Percentiles rank a stretch among this genome's conserved stretches.
Evolutionary conservation across 2,113 vertebrate species (phyloP).

Genomic region (Grantiella picta): DNA sequence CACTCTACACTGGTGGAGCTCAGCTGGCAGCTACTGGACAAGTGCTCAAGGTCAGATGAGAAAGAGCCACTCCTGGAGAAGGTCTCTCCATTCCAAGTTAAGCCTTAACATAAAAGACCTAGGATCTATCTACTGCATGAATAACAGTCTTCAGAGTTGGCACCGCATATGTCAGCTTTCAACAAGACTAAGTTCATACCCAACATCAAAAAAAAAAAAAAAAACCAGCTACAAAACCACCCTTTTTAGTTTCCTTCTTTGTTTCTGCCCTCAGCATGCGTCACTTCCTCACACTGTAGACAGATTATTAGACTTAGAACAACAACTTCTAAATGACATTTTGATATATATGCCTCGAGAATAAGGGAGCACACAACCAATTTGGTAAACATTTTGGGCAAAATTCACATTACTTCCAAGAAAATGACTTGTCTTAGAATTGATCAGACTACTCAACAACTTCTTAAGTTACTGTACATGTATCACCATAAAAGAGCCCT

Average conservation of each 20-base stretch:
- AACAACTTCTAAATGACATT: conserved; percentile 4
- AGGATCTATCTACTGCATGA: background rate
- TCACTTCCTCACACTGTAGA: background rate
- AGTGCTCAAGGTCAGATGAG: background rate
- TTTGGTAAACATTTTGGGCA: background rate
- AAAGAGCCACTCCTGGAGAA: background rate
- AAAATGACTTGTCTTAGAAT: background rate
- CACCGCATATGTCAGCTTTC: background rate
- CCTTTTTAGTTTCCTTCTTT: background rate
- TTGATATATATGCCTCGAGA: background rate
- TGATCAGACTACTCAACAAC: background rate
- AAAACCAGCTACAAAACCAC: background rate
- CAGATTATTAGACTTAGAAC: background rate
- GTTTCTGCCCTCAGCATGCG: rapidly evolving
- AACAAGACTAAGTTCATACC: background rate
- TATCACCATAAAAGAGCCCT: background rate
- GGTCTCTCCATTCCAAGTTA: background rate
- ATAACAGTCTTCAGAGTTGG: background rate
- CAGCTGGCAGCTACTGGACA: rapidly evolving
- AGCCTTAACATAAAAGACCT: background rate
- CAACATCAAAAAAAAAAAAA: background rate
- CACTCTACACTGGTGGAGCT: background rate
- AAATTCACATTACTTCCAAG: background rate
- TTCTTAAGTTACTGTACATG: background rate
- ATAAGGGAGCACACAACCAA: background rate